Evolutionary conservation across 1,140 invertebrate genomes (phyloP), one percentile per base, ranked within the genome.

Genomic region (Cydia amplana): DNA sequence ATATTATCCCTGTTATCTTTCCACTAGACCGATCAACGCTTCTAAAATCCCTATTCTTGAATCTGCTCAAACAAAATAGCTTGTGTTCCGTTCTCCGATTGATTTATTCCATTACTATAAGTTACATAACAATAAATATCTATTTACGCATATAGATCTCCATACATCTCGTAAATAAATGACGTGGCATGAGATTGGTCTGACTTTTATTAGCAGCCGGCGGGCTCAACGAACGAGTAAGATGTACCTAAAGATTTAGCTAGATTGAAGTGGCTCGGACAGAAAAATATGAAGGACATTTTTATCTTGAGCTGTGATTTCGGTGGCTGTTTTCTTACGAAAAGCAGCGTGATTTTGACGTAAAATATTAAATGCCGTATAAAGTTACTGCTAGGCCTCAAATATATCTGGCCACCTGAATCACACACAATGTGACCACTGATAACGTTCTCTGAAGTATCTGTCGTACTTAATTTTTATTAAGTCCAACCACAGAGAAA

Each of bases 81-180:
- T 7, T 18, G 51, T 7, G n/a, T 49, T 49, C 5, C 16, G 51
- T 55, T 55, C 51, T n/a, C 16, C 46, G 20, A 55, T 55, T 55
- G 51, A 55, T 20, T 55, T n/a, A 18, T 18, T 55, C 51, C 16
- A 55, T 55, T 7, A 55, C n/a, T 18, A 3, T 55, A 18, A 55
- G 16, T 55, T 20, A 18, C 16, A 5, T n/a, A 20, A 6, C 51
- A 55, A 55, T 55, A 55, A 55, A 55, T 55, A 55, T 55, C n/a
- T 55, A 55, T 55, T 55, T 55, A 55, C 51, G 51, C 51, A 55
- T 55, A 55, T 20, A 55, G 51, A 55, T 55, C 51, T 55, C 20
- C 51, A 55, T 55, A 55, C 5, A 55, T 55, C n/a, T 55, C 51
- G n/a, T 55, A 55, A 55, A 55, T 55, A 55, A 16, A 18, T 55